Base-by-base conservation (phyloP, 2,888 invertebrate genomes). In the Strigamia transsilvanica region DNA sequence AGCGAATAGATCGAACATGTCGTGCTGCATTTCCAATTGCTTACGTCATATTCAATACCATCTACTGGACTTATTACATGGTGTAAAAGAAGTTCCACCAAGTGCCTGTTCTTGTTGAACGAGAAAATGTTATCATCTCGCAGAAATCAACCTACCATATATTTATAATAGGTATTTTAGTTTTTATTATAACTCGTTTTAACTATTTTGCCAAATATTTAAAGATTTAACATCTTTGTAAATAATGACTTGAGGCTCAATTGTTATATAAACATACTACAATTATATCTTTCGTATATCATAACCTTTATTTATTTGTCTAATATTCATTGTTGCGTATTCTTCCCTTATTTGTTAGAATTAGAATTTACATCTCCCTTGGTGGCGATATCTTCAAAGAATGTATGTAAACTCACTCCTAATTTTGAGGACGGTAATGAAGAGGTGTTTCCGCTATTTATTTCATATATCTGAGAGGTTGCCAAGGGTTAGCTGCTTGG, bases 41-140 rank as follows among this genome's bases (percentile, higher is more conserved):
- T 80, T 85, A 84, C 79, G 73, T 84, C 3, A 80, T 83, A 82
- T 85, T 85, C 80, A 85, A 84, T 82, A 80, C 84, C 23, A 61
- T 84, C n/a, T 85, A 85, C 82, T 85, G 85, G 85, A 51, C 73
- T 41, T 84, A 83, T 77, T 83, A 83, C 73, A 82, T 41, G 79
- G 13, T 42, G 18, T 79, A 79, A 79, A 73, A 32, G 15, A 73
- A 73, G 32, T 3, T 15, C n/a, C 6, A 56, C 18, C 18, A 73
- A 73, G 73, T 73, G 73, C 73, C 73, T 73, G 18, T 15, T 56
- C 56, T 27, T 73, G 73, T 73, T 73, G 23, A 73, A 27, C 12
- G 23, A 73, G 12, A 13, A 73, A 32, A 13, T 32, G 27, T 32
- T 32, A 73, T 32, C 32, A 15, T n/a, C 12, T 73, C 27, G 32